Base-by-base conservation (phyloP, 2,113 vertebrate genomes). In the Pseudopipra pipra region DNA sequence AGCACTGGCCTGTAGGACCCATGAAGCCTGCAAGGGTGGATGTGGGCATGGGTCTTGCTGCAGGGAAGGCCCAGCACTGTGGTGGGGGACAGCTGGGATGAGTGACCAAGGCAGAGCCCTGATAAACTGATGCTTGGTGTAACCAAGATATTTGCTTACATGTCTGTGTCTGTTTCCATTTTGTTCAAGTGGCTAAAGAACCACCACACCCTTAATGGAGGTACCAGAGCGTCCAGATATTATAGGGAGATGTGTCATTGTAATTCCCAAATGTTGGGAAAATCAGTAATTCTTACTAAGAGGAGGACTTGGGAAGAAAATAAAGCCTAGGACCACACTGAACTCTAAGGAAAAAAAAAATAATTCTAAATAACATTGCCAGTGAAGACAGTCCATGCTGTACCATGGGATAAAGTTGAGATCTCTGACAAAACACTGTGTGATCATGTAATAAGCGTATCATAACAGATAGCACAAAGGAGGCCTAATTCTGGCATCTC, bases 401-500 rank as follows among this genome's bases (percentile, higher is more conserved):
- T 62, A 51, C 63, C 11, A 13, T 47, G 55, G 25, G 55, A 70
- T 55, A 89, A 84, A 90, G 59, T 76, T 62, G 59, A 77, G 30
- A 86, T 59, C 43, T 90, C 67, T 84, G 14, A 43, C 21, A 90
- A 86, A 94, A 77, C 39, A 39, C 12, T 62, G 41, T 47, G 47
- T 51, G 39, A 68, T 90, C 80, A 67, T 78, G 65, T 82, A 81
- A 95, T 76, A 76, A 65, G 27, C 51, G 41, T 85, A 77, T 72
- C 39, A 73, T 73, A 90, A 88, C 22, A 70, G 33, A 30, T 27
- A 82, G 65, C 56, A 87, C 28, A 85, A 89, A 82, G 43, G 56
- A 92, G 65, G 31, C 70, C 70, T 94, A 87, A 90, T 85, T 95
- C 70, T 85, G 77, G 49, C 62, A 75, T 81, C 66, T 90, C 79